Conservation (phyloP, 2,113 vertebrate genomes). For the Anarhynchus alexandrinus region DNA sequence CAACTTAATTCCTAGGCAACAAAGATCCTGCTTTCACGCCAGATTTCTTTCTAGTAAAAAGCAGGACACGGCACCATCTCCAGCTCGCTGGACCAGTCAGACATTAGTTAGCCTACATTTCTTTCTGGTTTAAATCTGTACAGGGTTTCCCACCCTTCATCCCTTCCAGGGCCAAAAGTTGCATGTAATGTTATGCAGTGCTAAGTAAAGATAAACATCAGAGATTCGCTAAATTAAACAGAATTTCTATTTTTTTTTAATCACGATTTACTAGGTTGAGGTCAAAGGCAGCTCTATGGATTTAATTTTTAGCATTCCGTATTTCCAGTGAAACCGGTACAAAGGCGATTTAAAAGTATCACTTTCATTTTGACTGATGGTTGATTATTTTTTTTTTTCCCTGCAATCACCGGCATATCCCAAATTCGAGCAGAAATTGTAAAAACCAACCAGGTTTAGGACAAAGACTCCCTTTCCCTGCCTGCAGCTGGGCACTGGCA, state of each 20-base stretch:
- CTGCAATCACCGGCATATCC: too few species aligned
- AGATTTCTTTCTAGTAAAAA: conserved; percentile 40
- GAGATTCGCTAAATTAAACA: neutral
- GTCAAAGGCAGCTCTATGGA: neutral
- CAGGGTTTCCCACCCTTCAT: neutral
- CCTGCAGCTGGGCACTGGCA: neutral
- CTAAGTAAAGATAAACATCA: conserved; percentile 11
- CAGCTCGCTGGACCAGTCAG: neutral
- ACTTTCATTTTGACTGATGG: neutral
- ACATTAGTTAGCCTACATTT: neutral
- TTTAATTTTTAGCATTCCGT: neutral
- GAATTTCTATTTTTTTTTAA: neutral
- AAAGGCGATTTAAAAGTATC: neutral
- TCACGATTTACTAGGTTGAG: neutral
- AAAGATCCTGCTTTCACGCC: conserved; percentile 18
- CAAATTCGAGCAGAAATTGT: neutral
- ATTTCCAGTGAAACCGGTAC: neutral
- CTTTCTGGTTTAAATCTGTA: neutral
- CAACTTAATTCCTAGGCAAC: conserved; percentile 61
- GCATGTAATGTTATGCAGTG: neutral
- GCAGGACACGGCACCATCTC: neutral
- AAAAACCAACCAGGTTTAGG: neutral
- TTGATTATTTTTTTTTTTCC: accelerated
- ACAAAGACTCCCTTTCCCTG: neutral
- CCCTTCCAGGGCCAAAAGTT: neutral